These are phyloP conservation scores for Esperia sulphurella DNA, from an alignment of 2,888 invertebrate genomes.

Conservation along the genomic window DNA sequence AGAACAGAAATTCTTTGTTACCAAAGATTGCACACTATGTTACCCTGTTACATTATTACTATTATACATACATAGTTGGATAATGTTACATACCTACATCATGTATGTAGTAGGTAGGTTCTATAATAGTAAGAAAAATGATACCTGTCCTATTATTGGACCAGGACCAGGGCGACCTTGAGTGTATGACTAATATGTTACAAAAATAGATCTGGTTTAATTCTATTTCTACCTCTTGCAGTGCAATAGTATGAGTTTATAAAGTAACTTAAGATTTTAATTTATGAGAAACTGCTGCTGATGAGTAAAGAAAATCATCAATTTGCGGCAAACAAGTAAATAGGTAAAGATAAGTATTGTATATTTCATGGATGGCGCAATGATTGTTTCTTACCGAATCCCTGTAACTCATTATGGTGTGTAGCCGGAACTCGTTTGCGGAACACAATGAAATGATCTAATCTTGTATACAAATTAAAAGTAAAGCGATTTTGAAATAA, in stretches of 20 bases:
- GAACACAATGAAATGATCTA: neutral
- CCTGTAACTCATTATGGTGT: conserved; percentile 59
- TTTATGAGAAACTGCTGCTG: neutral
- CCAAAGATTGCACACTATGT: too few species aligned
- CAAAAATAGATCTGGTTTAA: conserved; percentile 49
- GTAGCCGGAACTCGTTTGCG: neutral
- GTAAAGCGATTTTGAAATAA: neutral
- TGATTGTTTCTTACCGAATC: conserved; percentile 53
- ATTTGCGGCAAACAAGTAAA: neutral
- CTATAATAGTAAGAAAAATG: neutral
- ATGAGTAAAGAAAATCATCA: neutral
- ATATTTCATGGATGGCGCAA: neutral
- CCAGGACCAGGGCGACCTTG: conserved; percentile 53
- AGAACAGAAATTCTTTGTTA: too few species aligned
- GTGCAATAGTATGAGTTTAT: too few species aligned
- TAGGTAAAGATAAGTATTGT: neutral
- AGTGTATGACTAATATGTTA: conserved; percentile 45
- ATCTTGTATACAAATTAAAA: neutral
- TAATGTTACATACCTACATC: too few species aligned
- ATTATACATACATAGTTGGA: too few species aligned
- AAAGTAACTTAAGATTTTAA: too few species aligned
- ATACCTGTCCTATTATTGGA: neutral
- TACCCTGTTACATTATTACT: too few species aligned
- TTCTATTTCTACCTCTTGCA: conserved; percentile 27
- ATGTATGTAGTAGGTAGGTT: too few species aligned